These are phyloP conservation scores for Hipposideros larvatus DNA, from an alignment of 2,797 vertebrate species.

Conservation along the genomic window DNA sequence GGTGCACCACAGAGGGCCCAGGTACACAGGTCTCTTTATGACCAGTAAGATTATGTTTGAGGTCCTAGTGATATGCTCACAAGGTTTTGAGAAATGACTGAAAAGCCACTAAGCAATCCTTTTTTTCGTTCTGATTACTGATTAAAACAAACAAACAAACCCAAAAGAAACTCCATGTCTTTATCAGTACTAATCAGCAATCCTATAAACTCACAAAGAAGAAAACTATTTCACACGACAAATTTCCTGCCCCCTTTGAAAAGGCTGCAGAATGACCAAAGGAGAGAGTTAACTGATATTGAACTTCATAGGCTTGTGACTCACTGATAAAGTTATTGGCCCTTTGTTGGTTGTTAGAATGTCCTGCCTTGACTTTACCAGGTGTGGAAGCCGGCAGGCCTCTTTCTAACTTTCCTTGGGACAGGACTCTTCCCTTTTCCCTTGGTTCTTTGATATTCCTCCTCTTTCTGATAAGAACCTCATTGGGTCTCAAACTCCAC, in stretches of 20 bases:
- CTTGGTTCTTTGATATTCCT: background rate
- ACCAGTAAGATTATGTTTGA: background rate
- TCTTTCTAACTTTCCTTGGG: background rate
- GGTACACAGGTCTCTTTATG: background rate
- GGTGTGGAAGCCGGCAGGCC: background rate
- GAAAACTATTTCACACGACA: background rate
- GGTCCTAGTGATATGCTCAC: background rate
- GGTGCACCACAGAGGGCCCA: background rate
- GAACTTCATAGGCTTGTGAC: slow-evolving; percentile 9
- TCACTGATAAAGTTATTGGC: background rate
- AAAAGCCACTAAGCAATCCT: background rate
- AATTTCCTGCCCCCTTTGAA: background rate
- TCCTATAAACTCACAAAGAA: background rate
- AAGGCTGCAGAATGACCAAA: background rate
- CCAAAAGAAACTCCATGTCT: too few relatives aligned
- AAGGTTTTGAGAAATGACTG: slow-evolving; percentile 2
- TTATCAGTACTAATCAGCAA: background rate
- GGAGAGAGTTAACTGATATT: background rate
- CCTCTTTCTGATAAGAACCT: background rate
- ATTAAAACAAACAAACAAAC: slow-evolving; percentile 34
- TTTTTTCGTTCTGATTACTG: background rate
- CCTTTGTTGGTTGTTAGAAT: background rate
- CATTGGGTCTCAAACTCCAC: background rate
- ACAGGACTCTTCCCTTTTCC: background rate
- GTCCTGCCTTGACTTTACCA: background rate